Conservation (phyloP, 2,797 vertebrate species). For the Sebastolobus alascanus region DNA sequence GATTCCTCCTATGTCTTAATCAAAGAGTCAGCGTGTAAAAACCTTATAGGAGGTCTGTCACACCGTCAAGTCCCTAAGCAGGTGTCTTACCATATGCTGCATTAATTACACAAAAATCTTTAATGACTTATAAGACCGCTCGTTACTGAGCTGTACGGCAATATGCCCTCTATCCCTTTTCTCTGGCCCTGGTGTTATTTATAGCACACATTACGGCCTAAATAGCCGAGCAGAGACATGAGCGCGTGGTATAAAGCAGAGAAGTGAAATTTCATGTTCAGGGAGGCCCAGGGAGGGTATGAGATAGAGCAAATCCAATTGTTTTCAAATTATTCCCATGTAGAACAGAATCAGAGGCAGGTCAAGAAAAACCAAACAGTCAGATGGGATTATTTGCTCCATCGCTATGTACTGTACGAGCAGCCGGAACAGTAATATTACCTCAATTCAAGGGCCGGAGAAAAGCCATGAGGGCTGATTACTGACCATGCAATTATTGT, state of each 20-base stretch:
- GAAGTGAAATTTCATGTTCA: slow-evolving; percentile 74
- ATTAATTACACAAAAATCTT: slow-evolving; percentile 75
- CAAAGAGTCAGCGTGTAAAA: slow-evolving; percentile 13
- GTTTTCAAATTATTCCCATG: slow-evolving; percentile 75
- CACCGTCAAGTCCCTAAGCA: slow-evolving; percentile 59
- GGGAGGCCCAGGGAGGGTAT: slow-evolving; percentile 37
- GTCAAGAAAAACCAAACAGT: slow-evolving; percentile 39
- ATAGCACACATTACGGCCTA: slow-evolving; percentile 50
- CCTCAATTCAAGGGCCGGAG: slow-evolving; percentile 28
- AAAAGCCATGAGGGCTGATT: slow-evolving; percentile 41
- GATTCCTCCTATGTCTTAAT: slow-evolving; percentile 28
- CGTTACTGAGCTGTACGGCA: slow-evolving; percentile 60
- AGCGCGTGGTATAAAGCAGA: slow-evolving; percentile 38
- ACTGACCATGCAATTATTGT: slow-evolving; percentile 51
- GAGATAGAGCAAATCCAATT: slow-evolving; percentile 66
- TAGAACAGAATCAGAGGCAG: slow-evolving; percentile 60
- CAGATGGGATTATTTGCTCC: slow-evolving; percentile 65
- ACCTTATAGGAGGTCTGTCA: slow-evolving; percentile 35
- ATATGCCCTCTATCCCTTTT: slow-evolving; percentile 44
- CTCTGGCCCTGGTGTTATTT: slow-evolving; percentile 60
- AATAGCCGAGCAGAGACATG: slow-evolving; percentile 44
- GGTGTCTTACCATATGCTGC: slow-evolving; percentile 80
- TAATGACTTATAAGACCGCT: slow-evolving; percentile 70
- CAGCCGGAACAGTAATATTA: slow-evolving; percentile 40
- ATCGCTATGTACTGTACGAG: slow-evolving; percentile 30